Evolutionary conservation across 2,888 invertebrate genomes (phyloP), one percentile per base, ranked within the genome.

Genomic region (Anagyrus pseudococci): DNA sequence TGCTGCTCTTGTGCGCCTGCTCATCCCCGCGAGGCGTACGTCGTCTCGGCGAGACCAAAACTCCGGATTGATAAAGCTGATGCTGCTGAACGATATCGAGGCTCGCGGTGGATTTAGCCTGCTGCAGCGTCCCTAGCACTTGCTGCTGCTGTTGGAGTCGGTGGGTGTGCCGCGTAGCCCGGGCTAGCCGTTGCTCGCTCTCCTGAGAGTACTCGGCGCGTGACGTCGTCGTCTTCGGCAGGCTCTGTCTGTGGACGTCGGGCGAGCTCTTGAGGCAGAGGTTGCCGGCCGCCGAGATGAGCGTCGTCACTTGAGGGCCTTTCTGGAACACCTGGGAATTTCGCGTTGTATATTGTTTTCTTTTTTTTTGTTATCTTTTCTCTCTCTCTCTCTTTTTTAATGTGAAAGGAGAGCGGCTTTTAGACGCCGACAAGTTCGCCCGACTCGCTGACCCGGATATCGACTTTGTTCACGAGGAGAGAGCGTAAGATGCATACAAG

Each of bases 291-390:
- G 86, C 87, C 1, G 87, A 87, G 0, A 91, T 88, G 20, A 92
- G 81, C 0, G 91, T 88, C 1, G 91, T 91, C 25, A 92, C 89
- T 74, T 91, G 92, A 29, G 90, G 90, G 0, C 92, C 92, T 72
- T 92, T 89, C 78, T 92, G 92, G 75, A 89, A 92, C 49, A 92
- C 88, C 74, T 87, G 82, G 57, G 85, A 58, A 23, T 19, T 2
- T 20, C 15, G 26, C n/a, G 23, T 8, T 43, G n/a, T 22, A 26
- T 19, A n/a, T n/a, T n/a, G n/a, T n/a, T n/a, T n/a, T n/a, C n/a
- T n/a, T n/a, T n/a, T n/a, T n/a, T n/a, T n/a, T n/a, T n/a, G n/a
- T n/a, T n/a, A n/a, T n/a, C n/a, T n/a, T n/a, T n/a, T n/a, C n/a
- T n/a, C n/a, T n/a, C n/a, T n/a, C n/a, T n/a, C n/a, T n/a, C n/a